Evolutionary conservation across 2,888 invertebrate genomes (phyloP), one percentile per base, ranked within the genome.

Genomic region (Slavum lentiscoides): DNA sequence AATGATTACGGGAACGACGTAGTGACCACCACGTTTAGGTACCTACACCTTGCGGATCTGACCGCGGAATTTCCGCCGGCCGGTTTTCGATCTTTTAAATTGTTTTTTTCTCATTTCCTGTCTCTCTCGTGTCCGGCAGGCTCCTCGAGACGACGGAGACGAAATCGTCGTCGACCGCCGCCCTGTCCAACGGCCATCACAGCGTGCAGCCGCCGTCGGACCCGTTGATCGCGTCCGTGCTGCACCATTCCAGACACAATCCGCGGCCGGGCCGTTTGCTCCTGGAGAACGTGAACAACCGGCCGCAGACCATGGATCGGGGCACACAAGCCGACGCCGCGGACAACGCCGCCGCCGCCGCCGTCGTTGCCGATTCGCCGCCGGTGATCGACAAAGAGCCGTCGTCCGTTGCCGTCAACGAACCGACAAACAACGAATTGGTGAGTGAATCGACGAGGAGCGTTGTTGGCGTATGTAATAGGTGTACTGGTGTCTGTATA

Each of bases 301-400:
- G 80, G 23, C 80, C 80, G n/a, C 80, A 55, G 70, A 80, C 80
- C 39, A 80, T 80, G 80, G 80, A 80, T 23, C 64, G 80, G 19
- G 80, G 80, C 55, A 80, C 80, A 1, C 80, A 80, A 11, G 70
- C 80, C 43, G 64, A 72, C 23, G 19, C 62, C 5, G 15, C 53
- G 5, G 80, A 62, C 8, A 17, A n/a, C 0, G 15, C 58, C 23
- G 23, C 23, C 13, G 62, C 9, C 43, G 9, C 7, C 43, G 9
- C 7, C 43, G 43, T 9, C 30, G 30, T 30, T 5, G 8, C 37
- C n/a, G 43, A 43, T 11, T 21, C 0, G 19, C 55, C 37, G 23
- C 23, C 39, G 15, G 59, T 19, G n/a, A 37, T 53, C 37, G 55
- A 30, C 5, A 62, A 64, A 30, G 70, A 72, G 1, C 80, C 80